These are phyloP conservation scores for Stictonetta naevosa DNA, from an alignment of 2,113 vertebrate species.

Conservation along the genomic window DNA sequence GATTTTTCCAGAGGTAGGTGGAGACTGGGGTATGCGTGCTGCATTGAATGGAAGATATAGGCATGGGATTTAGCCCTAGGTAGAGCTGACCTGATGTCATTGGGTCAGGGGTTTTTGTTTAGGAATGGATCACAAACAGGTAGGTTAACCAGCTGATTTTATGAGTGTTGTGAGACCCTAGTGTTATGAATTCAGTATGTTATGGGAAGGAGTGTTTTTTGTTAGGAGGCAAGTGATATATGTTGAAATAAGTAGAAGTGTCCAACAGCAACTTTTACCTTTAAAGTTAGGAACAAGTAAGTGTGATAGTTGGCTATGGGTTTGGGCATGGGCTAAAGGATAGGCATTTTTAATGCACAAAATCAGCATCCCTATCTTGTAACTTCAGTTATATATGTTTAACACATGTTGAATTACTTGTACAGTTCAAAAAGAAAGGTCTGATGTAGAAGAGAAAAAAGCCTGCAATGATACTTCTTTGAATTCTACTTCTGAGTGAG, in stretches of 20 bases:
- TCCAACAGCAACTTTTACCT: not conserved
- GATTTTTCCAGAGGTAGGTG: not conserved
- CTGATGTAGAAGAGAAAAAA: not conserved
- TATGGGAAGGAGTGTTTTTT: not conserved
- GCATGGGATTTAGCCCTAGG: not conserved
- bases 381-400: not conserved
- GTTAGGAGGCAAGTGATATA: not conserved
- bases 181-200: not conserved
- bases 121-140: rapidly evolving
- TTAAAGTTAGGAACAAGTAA: too few relatives aligned
- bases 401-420: not conserved
- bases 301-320: not conserved
- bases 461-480: not conserved
- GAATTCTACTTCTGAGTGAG: not conserved
- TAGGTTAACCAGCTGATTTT: not conserved
- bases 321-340: not conserved
- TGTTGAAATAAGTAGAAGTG: not conserved
- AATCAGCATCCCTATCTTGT: not conserved
- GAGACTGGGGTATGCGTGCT: not conserved
- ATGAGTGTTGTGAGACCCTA: not conserved
- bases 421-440: not conserved
- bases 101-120: not conserved
- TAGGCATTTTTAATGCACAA: not conserved
- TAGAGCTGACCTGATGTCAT: not conserved
- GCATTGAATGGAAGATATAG: not conserved